Percentiles rank a stretch among this genome's conserved stretches.
phyloP scores from a whole-genome alignment of 2,888 invertebrate genomes.

The Drosophila meridionalis region DNA sequence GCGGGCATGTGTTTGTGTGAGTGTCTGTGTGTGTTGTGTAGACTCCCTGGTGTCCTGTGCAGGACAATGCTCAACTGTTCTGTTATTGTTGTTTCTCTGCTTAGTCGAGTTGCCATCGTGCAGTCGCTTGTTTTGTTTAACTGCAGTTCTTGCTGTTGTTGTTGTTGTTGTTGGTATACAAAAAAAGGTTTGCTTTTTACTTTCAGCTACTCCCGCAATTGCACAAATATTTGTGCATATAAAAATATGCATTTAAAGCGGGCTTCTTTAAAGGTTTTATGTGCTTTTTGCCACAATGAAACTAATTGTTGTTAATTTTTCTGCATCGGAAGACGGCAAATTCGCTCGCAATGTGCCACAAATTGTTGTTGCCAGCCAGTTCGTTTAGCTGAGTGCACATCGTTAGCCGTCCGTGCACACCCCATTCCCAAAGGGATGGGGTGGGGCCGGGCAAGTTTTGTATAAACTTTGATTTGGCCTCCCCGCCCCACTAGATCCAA shows the following conservation, averaged over 20 bases:
- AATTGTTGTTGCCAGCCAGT: conserved; percentile 20
- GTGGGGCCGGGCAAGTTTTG: conserved; percentile 31
- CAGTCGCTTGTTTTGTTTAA: conserved; percentile 24
- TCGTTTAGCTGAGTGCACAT: conserved; percentile 45
- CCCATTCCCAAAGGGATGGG: background rate
- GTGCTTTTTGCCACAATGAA: background rate
- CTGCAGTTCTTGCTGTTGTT: conserved; percentile 29
- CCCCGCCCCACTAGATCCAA: background rate
- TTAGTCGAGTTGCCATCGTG: conserved; percentile 20
- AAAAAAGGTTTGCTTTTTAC: background rate
- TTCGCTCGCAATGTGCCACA: conserved; percentile 1
- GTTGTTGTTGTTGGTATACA: background rate
- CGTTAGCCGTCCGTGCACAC: conserved; percentile 18
- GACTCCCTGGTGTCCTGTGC: conserved; percentile 39
- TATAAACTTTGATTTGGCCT: conserved; percentile 40
- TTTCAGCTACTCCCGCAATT: background rate
- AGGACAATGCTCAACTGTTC: conserved; percentile 27
- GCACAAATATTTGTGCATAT: background rate
- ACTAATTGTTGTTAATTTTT: conserved; percentile 31
- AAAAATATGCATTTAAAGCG: conserved; percentile 1
- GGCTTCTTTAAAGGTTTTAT: background rate
- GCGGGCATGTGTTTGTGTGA: background rate
- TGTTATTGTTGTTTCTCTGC: conserved; percentile 36
- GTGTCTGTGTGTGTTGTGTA: background rate
- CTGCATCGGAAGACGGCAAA: conserved; percentile 16